phyloP scores from a whole-genome alignment of 2,113 vertebrate species.

The Pampusana beccarii region DNA sequence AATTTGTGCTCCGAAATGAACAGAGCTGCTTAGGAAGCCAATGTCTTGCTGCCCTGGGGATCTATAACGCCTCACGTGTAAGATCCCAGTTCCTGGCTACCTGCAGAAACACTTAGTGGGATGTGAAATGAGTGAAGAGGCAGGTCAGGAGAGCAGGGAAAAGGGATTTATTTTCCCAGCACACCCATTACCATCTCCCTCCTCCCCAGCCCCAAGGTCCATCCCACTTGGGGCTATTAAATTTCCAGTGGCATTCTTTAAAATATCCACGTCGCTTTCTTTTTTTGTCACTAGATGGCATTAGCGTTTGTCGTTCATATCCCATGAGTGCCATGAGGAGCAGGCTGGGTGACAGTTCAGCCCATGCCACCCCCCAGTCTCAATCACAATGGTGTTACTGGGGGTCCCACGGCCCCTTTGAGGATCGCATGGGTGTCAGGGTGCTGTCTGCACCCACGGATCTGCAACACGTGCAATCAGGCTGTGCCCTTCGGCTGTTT shows the following conservation, averaged over 20 bases:
- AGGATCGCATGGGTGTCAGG: background rate
- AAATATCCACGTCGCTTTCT: accelerated
- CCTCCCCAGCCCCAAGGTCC: background rate
- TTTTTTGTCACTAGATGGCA: constrained; percentile 54
- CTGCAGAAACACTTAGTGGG: background rate
- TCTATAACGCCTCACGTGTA: background rate
- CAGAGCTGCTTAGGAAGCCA: background rate
- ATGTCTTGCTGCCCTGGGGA: background rate
- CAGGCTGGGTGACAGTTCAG: background rate
- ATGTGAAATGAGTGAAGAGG: background rate
- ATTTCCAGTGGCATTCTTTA: background rate
- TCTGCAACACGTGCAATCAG: accelerated
- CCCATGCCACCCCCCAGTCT: background rate
- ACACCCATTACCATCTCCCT: background rate
- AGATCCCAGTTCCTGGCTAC: background rate
- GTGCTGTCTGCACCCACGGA: background rate
- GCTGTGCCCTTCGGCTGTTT: background rate
- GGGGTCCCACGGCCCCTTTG: background rate
- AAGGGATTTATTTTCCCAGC: background rate
- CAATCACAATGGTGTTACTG: accelerated
- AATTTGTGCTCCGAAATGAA: background rate
- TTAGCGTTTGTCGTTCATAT: background rate
- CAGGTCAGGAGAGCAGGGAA: background rate
- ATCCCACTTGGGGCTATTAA: no score
- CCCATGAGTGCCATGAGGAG: accelerated